Conservation (phyloP, 2,797 vertebrate genomes). For the Catamblyrhynchus diadema region DNA sequence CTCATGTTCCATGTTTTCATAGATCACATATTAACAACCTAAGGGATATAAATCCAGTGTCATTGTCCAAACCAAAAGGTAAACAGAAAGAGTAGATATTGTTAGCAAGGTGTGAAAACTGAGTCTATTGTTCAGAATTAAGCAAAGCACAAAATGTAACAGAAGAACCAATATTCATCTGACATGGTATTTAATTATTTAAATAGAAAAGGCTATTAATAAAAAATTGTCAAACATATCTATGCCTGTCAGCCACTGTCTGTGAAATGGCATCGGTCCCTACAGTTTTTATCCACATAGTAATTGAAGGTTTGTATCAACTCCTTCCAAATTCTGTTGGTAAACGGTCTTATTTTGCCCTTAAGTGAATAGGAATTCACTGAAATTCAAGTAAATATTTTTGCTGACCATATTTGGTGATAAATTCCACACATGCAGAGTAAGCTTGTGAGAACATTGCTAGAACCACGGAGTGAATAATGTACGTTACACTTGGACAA, state of each 20-base stretch:
- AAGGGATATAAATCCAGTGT: background rate
- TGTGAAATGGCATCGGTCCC: background rate
- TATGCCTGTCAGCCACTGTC: background rate
- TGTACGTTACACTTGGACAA: background rate
- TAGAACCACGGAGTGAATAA: background rate
- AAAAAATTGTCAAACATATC: background rate
- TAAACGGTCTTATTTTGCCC: background rate
- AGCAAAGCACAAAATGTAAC: background rate
- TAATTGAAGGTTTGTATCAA: background rate
- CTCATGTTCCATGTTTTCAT: background rate
- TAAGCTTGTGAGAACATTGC: background rate
- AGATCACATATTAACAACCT: background rate
- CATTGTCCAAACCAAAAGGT: background rate
- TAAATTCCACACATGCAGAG: background rate
- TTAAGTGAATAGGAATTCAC: background rate
- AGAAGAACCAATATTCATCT: background rate
- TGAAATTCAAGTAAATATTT: background rate
- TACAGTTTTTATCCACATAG: background rate
- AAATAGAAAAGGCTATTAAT: background rate
- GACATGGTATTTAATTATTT: background rate
- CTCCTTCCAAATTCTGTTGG: background rate
- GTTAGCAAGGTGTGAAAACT: background rate
- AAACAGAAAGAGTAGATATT: background rate
- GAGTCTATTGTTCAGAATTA: background rate
- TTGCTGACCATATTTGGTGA: background rate